phyloP scores from a whole-genome alignment of 2,797 vertebrate genomes.

The Macropodus opercularis region DNA sequence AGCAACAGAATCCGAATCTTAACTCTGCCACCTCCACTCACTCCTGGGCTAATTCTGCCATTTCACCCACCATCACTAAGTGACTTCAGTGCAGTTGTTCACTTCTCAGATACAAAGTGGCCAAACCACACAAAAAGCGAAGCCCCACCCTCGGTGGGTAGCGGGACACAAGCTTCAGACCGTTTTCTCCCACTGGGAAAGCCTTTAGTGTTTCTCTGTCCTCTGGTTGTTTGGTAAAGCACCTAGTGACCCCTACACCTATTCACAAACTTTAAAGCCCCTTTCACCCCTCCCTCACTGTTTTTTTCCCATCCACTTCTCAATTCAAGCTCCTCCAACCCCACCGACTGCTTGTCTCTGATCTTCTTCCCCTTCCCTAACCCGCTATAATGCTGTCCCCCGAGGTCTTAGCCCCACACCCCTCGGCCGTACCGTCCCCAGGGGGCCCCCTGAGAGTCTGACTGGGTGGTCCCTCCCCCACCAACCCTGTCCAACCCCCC shows the following conservation, averaged over 20 bases:
- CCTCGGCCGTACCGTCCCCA: conserved; percentile 50
- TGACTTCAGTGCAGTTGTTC: conserved; percentile 38
- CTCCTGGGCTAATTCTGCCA: conserved; percentile 37
- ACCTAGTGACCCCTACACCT: conserved; percentile 41
- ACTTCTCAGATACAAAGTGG: conserved; percentile 12
- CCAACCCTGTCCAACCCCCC: conserved; percentile 17
- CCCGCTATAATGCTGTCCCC: conserved; percentile 41
- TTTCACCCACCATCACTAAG: conserved; percentile 27
- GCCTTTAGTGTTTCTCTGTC: conserved; percentile 45
- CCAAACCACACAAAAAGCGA: conserved; percentile 9
- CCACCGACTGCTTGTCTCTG: conserved; percentile 55
- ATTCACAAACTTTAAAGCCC: conserved; percentile 51
- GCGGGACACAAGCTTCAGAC: conserved; percentile 19
- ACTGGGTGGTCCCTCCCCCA: conserved; percentile 73
- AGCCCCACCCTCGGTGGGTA: conserved; percentile 6
- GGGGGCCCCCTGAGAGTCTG: conserved; percentile 59
- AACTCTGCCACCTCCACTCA: conserved; percentile 48
- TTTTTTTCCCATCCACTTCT: conserved; percentile 36
- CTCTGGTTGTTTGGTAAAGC: conserved; percentile 41
- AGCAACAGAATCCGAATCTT: conserved; percentile 46
- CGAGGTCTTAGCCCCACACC: conserved; percentile 51
- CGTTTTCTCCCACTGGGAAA: conserved; percentile 32
- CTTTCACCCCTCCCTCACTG: conserved; percentile 28
- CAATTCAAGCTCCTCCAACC: conserved; percentile 13
- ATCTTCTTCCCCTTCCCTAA: conserved; percentile 59